phyloP scores from a whole-genome alignment of 2,888 invertebrate genomes.

The Nezara viridula region DNA sequence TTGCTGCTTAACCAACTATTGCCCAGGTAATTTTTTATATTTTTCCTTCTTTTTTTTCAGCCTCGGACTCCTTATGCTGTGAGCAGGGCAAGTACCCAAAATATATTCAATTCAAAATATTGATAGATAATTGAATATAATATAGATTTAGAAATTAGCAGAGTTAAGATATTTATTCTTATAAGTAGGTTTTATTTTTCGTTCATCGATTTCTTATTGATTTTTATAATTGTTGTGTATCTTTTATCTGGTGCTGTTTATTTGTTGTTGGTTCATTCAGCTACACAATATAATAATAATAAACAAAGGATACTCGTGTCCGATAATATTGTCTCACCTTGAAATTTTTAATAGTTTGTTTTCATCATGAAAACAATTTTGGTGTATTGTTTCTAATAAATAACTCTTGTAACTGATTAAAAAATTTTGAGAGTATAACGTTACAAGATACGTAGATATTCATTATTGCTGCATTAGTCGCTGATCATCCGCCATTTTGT shows the following conservation, averaged over 20 bases:
- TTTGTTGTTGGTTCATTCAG: neutral
- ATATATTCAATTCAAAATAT: neutral
- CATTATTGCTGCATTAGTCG: no score
- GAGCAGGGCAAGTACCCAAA: slow-evolving; percentile 5
- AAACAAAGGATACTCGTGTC: neutral
- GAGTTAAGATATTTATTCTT: neutral
- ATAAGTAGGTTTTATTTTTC: neutral
- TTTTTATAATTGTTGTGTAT: neutral
- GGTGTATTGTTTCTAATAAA: no score
- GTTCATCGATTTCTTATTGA: neutral
- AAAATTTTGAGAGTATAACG: no score
- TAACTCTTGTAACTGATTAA: no score
- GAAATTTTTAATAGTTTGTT: neutral
- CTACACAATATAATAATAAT: neutral
- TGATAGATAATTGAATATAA: no score
- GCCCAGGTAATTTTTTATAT: neutral
- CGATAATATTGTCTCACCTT: neutral
- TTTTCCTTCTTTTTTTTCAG: neutral
- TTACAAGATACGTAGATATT: no score
- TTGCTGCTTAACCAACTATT: neutral
- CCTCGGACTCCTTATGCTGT: slow-evolving; percentile 2
- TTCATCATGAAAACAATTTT: neutral
- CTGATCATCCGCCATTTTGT: no score
- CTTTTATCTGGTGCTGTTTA: neutral
- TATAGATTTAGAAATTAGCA: no score